Base-by-base conservation (phyloP, 2,888 invertebrate species). In the Nomada flava region DNA sequence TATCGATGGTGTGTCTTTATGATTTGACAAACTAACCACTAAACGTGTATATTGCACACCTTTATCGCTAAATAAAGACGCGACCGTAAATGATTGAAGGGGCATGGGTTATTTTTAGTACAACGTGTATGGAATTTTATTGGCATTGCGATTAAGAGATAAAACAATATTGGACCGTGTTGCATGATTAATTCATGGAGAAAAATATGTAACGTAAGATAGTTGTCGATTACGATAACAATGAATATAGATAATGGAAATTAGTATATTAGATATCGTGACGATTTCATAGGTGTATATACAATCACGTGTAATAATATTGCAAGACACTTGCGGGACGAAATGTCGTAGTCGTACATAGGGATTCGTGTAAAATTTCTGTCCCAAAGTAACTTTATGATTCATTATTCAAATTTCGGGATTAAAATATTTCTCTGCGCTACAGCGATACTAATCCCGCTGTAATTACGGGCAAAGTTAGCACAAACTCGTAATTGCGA, bases 61-160 rank as follows among this genome's bases (percentile, higher is more conserved):
- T 67, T 65, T 52, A 67, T 67, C 52, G 20, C 52, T 67, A 67
- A 67, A 67, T 67, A 53, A 67, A 53, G 67, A 67, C 20, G 13
- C 20, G 29, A 36, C 65, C 65, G 65, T 67, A 29, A 52, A 67
- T 52, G 52, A 67, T 52, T 52, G 36, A 67, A 52, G 20, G 36
- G 67, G 15, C 13, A 67, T 36, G 15, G 20, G n/a, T 53, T 67
- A 53, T 67, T 67, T 67, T 53, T 53, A 53, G 29, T 11, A 7
- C n/a, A 53, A 13, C 47, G 29, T 29, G n/a, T 36, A 36, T 36
- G 52, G 29, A 53, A 67, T 52, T 67, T 67, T 67, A 36, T 52
- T 67, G 52, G 29, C 26, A 9, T 13, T 4, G 15, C 18, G 52
- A 67, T 67, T 67, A 67, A 5, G n/a, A 53, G 52, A 36, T 67